Conservation (phyloP, 1,140 invertebrate species). For the Caerostris darwini region DNA sequence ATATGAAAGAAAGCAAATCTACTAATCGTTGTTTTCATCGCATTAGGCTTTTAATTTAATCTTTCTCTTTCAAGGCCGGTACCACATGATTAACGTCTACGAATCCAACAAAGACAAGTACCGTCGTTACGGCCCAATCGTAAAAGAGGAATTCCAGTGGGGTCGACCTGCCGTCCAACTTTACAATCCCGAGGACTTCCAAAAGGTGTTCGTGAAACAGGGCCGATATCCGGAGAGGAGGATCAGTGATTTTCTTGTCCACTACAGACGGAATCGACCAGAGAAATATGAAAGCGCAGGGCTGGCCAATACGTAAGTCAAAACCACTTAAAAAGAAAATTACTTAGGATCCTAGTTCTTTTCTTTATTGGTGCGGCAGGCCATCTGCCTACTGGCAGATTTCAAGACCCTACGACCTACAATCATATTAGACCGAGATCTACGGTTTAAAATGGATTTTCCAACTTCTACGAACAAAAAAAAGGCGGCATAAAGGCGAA, state of each 20-base stretch:
- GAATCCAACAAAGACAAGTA: slow-evolving; percentile 90
- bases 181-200: slow-evolving; percentile 83
- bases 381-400: too few relatives aligned
- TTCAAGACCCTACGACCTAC: too few relatives aligned
- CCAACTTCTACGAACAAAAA: too few relatives aligned
- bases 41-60: too few relatives aligned
- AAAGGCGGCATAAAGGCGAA: too few relatives aligned
- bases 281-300: slow-evolving; percentile 83
- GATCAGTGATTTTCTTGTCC: slow-evolving; percentile 78
- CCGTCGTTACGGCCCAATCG: slow-evolving; percentile 80
- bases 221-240: slow-evolving; percentile 78
- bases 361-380: too few relatives aligned
- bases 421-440: too few relatives aligned
- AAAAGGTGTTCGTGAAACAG: slow-evolving; percentile 81
- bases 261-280: slow-evolving; percentile 79
- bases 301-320: slow-evolving; percentile 83
- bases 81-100: slow-evolving; percentile 89
- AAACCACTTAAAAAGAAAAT: not conserved
- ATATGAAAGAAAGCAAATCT: too few relatives aligned
- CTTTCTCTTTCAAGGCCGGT: slow-evolving; percentile 83
- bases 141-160: slow-evolving; percentile 80
- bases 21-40: too few relatives aligned
- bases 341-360: not conserved
- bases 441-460: too few relatives aligned
- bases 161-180: slow-evolving; percentile 81